Evolutionary conservation across 2,113 vertebrate species (phyloP).

Genomic region (Arenaria interpres): DNA sequence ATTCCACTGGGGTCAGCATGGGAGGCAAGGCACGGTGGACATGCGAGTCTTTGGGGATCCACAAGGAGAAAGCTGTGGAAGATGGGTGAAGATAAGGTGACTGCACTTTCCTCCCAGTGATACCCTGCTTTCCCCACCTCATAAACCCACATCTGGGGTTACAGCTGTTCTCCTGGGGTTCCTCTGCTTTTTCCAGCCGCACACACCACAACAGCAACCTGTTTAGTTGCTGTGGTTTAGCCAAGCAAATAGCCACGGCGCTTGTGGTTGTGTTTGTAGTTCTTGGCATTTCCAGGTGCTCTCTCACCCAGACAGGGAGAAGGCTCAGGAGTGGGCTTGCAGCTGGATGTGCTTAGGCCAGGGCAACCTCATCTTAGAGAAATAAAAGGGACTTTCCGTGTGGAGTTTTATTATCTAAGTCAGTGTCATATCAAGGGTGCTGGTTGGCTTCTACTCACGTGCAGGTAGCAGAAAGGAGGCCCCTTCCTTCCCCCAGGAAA

Average conservation of each 20-base stretch:
- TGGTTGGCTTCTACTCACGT: neutral
- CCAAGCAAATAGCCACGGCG: neutral
- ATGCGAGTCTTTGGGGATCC: neutral
- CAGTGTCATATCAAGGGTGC: neutral
- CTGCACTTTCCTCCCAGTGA: neutral
- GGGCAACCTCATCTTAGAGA: neutral
- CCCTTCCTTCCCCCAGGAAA: neutral
- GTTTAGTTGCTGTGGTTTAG: neutral
- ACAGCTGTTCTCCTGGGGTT: neutral
- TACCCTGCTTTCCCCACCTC: neutral
- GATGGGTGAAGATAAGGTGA: accelerated
- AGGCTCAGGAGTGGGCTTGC: neutral
- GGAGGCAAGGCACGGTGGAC: neutral
- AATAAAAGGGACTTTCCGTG: neutral
- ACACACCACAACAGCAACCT: neutral
- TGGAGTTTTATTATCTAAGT: neutral
- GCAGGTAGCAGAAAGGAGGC: neutral
- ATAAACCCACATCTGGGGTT: neutral
- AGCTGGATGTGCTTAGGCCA: neutral
- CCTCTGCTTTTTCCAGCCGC: neutral
- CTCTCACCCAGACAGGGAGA: neutral
- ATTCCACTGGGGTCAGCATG: neutral
- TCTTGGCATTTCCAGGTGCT: neutral
- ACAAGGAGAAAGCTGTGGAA: neutral
- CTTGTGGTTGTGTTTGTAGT: neutral